These are phyloP conservation scores for Branchipolynoe longqiensis DNA, from an alignment of 2,888 invertebrate genomes.

Conservation along the genomic window DNA sequence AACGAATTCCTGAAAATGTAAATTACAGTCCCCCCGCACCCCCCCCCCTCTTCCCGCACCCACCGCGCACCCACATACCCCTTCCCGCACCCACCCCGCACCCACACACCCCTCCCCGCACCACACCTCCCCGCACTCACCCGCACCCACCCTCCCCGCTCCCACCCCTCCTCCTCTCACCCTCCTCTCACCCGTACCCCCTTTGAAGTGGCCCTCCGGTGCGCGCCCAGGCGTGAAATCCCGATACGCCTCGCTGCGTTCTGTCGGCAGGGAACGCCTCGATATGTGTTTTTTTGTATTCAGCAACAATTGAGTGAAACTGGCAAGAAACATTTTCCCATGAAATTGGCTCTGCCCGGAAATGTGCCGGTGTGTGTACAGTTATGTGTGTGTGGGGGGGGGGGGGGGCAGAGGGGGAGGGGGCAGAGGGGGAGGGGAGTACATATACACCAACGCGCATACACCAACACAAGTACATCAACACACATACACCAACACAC, in stretches of 20 bases:
- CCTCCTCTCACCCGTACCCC: neutral
- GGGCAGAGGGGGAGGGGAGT: neutral
- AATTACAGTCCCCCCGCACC: neutral
- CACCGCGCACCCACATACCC: too few relatives aligned
- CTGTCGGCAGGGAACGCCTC: slow-evolving; percentile 11
- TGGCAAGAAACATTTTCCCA: slow-evolving; percentile 17
- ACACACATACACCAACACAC: too few relatives aligned
- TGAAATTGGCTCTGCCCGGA: neutral
- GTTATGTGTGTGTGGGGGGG: neutral
- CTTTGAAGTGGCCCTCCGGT: slow-evolving; percentile 4
- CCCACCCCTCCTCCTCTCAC: too few relatives aligned
- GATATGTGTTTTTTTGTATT: slow-evolving; percentile 25
- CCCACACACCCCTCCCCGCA: too few relatives aligned
- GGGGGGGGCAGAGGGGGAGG: neutral
- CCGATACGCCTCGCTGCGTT: neutral
- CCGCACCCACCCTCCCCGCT: too few relatives aligned
- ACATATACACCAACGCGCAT: too few relatives aligned
- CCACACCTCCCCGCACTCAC: too few relatives aligned
- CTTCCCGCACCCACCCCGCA: too few relatives aligned
- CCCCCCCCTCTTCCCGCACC: too few relatives aligned
- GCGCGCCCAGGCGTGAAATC: neutral
- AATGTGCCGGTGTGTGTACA: neutral
- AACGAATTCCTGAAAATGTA: neutral
- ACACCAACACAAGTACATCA: too few relatives aligned
- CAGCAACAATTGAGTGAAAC: slow-evolving; percentile 20